Evolutionary conservation across 2,888 invertebrate genomes (phyloP), one percentile per base, ranked within the genome.

Genomic region (Eutolmus rufibarbis): DNA sequence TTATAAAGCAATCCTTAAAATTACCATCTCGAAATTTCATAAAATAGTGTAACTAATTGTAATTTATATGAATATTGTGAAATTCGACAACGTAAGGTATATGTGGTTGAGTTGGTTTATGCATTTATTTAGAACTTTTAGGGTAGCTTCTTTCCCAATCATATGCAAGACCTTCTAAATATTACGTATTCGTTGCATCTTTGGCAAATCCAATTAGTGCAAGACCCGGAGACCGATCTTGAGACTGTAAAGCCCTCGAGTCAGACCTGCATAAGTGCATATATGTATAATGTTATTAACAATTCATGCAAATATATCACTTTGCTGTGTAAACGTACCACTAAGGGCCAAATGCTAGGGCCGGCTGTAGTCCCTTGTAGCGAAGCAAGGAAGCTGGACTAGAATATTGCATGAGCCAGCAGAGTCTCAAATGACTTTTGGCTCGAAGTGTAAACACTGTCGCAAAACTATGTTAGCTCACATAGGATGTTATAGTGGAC

Each of bases 251-350:
- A 66, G 66, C 66, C 66, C 28, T 66, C 19, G 43, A 46, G 78
- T 23, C 16, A 78, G 23, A 37, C 34, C n/a, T 37, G 74, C 34
- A 74, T 74, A 76, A 66, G 28, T 76, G 37, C 66, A 66, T 66
- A 28, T 5, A 28, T 28, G 3, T 19, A 28, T 66, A 66, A 66
- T 66, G 66, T 66, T 66, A 66, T 66, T 66, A 23, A 66, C 66
- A 66, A 78, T 78, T 19, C 43, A 78, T 78, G 78, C 23, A 78
- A 78, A 43, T 78, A 78, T 78, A 43, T 76, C 76, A 76, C 76
- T 76, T 76, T 34, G 37, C 76, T 37, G 19, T 43, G 40, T 46
- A 46, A 40, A 28, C 23, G 40, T 19, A 46, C 40, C 28, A 43
- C 40, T 46, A 78, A 43, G 66, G 66, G 23, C 66, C 66, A 23